Percentiles rank a stretch among this genome's conserved stretches.
Evolutionary conservation across 2,888 invertebrate species (phyloP).

Genomic region (Tortricodes alternella): DNA sequence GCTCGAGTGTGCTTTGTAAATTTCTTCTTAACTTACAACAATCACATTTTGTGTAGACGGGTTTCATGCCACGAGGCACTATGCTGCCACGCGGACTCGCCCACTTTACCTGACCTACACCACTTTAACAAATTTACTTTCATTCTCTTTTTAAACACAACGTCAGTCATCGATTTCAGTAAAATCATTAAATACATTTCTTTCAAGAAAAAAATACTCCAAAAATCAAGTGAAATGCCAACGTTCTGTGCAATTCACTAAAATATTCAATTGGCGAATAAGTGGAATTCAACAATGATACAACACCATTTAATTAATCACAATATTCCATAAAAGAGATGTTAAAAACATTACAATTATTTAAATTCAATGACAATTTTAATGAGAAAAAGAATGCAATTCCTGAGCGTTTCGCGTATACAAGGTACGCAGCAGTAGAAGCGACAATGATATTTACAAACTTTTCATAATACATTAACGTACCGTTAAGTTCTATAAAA

Average conservation of each 20-base stretch:
- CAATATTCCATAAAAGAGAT: conserved; percentile 59
- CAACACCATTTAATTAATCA: conserved; percentile 54
- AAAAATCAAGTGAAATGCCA: conserved; percentile 81
- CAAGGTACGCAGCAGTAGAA: conserved; percentile 51
- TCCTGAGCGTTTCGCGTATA: conserved; percentile 69
- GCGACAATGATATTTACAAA: conserved; percentile 65
- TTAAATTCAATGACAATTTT: conserved; percentile 54
- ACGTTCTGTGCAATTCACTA: conserved; percentile 81
- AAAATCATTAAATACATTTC: conserved; percentile 73
- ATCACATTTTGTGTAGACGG: conserved; percentile 62
- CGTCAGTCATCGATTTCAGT: conserved; percentile 72
- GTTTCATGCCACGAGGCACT: conserved; percentile 17
- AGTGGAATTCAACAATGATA: conserved; percentile 72
- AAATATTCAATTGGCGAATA: conserved; percentile 66
- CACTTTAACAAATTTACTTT: conserved; percentile 55
- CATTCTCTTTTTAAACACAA: conserved; percentile 64
- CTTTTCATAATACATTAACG: conserved; percentile 51
- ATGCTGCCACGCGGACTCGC: not conserved
- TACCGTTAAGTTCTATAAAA: conserved; percentile 60
- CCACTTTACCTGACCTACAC: conserved; percentile 39
- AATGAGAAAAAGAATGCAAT: conserved; percentile 73
- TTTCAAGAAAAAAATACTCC: conserved; percentile 77
- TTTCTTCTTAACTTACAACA: conserved; percentile 73
- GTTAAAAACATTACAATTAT: conserved; percentile 63
- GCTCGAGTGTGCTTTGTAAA: conserved; percentile 79